Base-by-base conservation (phyloP, 1,140 invertebrate genomes). In the Drosophila pseudoobscura region DNA sequence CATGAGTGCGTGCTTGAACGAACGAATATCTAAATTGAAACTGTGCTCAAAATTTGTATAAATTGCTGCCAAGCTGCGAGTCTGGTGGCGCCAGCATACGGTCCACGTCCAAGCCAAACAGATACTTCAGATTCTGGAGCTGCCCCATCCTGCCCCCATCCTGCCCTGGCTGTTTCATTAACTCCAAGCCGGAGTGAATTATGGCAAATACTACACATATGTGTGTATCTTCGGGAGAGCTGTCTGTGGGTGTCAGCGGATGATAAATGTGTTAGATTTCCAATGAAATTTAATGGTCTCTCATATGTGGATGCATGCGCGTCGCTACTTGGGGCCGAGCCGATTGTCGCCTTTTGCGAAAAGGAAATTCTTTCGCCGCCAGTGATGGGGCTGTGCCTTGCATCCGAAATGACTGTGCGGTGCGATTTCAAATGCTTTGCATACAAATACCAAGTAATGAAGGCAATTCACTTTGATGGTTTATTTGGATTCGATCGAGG, bases 211-310 rank as follows among this genome's bases (percentile, higher is more conserved):
- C 8, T 20, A 20, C 20, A 20, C 20, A 20, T 2, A 20, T 20
- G 20, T 20, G 2, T 31, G 7, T 11, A 35, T 35, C 29, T 29
- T 7, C 7, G 35, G 11, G 35, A 5, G 35, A 39, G 35, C 35
- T 55, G 29, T 26, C 29, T 41, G 24, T 47, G 63, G 64, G 65
- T 57, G 59, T 61, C 51, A 39, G 52, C 55, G 64, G 52, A 62
- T 88, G 78, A 87, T 87, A 75, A 88, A 87, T 87, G 78, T 78
- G 74, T 88, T 82, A 88, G 82, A 87, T 82, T 87, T 87, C 82
- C 82, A 88, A 88, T 82, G 82, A 87, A 87, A 78, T 82, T 80
- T 82, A 65, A 82, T 88, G 58, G 55, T 56, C 72, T 46, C 46
- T 41, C 54, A 31, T 64, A 41, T 53, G 60, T 56, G 15, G n/a